Evolutionary conservation across 2,797 vertebrate genomes (phyloP).

Genomic region (Corythornis leucogaster): DNA sequence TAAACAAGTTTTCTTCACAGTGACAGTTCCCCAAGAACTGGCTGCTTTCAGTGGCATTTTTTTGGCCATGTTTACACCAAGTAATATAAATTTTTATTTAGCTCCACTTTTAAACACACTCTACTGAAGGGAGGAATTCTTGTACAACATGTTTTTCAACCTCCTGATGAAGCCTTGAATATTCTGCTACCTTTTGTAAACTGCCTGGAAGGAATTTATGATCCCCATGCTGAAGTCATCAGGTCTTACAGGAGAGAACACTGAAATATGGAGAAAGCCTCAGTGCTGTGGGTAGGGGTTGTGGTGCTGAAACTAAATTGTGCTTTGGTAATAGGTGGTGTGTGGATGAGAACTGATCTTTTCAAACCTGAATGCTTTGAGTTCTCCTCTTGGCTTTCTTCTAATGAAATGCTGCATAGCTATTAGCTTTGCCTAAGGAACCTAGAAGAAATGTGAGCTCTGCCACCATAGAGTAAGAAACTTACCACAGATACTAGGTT

Average conservation of each 20-base stretch:
- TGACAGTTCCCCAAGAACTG: neutral
- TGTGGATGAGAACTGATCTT: neutral
- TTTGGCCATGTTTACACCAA: neutral
- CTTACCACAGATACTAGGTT: neutral
- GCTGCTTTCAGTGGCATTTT: neutral
- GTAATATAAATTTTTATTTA: neutral
- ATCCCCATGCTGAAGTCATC: neutral
- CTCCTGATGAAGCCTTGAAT: neutral
- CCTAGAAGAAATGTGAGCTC: neutral
- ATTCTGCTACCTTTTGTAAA: neutral
- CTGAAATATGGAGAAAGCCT: neutral
- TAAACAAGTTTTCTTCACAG: neutral
- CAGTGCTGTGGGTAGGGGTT: neutral
- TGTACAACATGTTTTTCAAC: neutral
- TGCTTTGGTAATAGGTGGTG: neutral
- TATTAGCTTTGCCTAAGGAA: neutral
- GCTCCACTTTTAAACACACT: neutral
- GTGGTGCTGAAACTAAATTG: neutral
- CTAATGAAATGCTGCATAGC: neutral
- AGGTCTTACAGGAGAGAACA: neutral
- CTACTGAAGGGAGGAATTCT: neutral
- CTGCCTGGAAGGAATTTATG: neutral
- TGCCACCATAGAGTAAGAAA: neutral
- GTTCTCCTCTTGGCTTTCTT: neutral
- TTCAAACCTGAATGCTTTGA: neutral